These are phyloP conservation scores for Alectoris magna DNA, from an alignment of 2,797 vertebrate genomes.

Conservation along the genomic window DNA sequence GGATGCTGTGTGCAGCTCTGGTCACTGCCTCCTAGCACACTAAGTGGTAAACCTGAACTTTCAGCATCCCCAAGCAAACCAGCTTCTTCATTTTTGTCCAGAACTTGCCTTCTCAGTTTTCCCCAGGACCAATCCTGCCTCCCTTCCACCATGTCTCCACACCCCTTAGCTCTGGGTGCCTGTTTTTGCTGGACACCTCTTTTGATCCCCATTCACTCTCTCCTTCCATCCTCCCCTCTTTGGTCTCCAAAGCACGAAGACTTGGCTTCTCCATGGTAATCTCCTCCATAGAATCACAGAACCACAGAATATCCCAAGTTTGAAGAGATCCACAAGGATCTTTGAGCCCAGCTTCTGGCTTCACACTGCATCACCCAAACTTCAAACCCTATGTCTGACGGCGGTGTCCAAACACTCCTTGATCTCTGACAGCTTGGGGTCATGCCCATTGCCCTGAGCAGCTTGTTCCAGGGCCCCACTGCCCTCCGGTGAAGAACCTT, in stretches of 20 bases:
- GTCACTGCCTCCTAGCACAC: neutral
- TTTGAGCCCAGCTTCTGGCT: neutral
- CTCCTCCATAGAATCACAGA: neutral
- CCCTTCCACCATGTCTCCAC: neutral
- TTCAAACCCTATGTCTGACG: neutral
- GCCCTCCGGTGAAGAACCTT: too few species aligned
- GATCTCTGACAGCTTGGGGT: neutral
- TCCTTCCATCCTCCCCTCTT: neutral
- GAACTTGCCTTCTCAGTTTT: neutral
- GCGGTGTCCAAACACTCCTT: neutral
- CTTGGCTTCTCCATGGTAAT: neutral
- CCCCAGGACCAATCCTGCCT: neutral
- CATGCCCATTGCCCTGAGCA: neutral
- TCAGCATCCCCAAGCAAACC: neutral
- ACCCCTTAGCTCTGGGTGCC: fast-evolving
- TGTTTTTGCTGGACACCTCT: neutral
- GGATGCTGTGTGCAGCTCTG: neutral
- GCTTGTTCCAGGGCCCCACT: neutral
- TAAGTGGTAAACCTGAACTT: neutral
- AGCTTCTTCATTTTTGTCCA: neutral
- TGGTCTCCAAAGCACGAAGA: neutral
- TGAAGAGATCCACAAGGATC: neutral
- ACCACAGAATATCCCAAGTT: neutral
- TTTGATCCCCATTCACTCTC: neutral
- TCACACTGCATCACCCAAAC: neutral